Evolutionary conservation across 2,888 invertebrate genomes (phyloP).

Genomic region (Aplocera efformata): DNA sequence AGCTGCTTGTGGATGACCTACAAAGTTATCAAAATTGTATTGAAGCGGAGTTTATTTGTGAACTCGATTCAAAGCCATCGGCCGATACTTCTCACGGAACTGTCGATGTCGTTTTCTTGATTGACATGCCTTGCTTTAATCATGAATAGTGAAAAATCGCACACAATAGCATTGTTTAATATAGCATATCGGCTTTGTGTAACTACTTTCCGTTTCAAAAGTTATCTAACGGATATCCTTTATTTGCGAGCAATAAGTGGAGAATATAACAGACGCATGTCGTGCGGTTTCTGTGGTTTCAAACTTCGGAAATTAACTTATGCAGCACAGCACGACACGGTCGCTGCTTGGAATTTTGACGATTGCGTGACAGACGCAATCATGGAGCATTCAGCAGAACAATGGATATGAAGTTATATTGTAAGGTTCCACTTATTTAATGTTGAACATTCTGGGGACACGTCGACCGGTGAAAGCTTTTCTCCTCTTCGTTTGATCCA

Average conservation of each 20-base stretch:
- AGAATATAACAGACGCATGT: conserved; percentile 5
- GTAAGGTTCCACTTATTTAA: conserved; percentile 26
- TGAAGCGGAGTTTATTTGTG: background rate
- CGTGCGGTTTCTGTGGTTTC: conserved; percentile 14
- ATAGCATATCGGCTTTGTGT: conserved; percentile 10
- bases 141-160: conserved; percentile 13
- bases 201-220: conserved; percentile 9
- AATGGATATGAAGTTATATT: conserved; percentile 41
- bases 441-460: conserved; percentile 35
- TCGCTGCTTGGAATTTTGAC: conserved; percentile 39
- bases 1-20: conserved; percentile 1
- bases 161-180: conserved; percentile 14
- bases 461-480: conserved; percentile 65
- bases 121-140: conserved; percentile 2
- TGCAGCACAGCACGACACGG: conserved; percentile 13
- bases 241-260: background rate
- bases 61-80: background rate
- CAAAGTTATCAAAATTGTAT: conserved; percentile 5
- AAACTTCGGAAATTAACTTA: conserved; percentile 21
- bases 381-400: conserved; percentile 36
- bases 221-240: conserved; percentile 8
- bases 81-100: conserved; percentile 8
- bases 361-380: conserved; percentile 53
- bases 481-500: conserved; percentile 45
- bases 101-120: conserved; percentile 1